Conservation (phyloP, 2,888 invertebrate species). For the Erebia epiphron region DNA sequence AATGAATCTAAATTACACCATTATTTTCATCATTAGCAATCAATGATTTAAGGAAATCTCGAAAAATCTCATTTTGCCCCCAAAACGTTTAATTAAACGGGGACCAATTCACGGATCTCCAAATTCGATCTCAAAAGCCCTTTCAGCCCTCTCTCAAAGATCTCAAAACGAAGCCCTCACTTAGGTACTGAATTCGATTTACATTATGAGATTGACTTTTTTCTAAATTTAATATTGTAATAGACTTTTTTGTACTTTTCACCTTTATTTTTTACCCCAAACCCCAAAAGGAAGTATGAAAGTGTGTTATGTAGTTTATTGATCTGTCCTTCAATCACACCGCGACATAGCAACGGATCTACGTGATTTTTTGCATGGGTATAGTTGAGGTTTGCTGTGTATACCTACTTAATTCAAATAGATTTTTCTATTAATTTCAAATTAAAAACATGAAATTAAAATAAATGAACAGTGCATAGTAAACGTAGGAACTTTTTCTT, state of each 20-base stretch:
- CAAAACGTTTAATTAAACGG: conserved; percentile 26
- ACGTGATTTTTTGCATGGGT: too few species aligned
- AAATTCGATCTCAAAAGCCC: conserved; percentile 25
- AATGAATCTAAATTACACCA: not conserved
- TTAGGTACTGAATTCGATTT: conserved; percentile 32
- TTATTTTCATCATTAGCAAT: not conserved
- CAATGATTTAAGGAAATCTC: conserved; percentile 13
- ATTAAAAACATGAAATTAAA: too few species aligned
- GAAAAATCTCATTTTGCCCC: conserved; percentile 16
- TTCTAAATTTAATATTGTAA: not conserved
- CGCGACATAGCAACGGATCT: too few species aligned
- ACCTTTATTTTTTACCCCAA: not conserved
- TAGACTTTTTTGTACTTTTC: not conserved
- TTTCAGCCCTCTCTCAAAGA: conserved; percentile 16
- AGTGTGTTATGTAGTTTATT: too few species aligned
- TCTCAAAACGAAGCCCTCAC: conserved; percentile 34
- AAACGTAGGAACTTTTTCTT: too few species aligned
- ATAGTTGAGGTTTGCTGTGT: too few species aligned
- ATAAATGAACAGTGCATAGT: too few species aligned
- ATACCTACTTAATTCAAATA: too few species aligned
- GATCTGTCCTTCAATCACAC: too few species aligned
- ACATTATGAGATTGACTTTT: conserved; percentile 35
- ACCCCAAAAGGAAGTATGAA: too few species aligned
- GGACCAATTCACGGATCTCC: conserved; percentile 26
- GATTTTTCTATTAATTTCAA: too few species aligned